Evolutionary conservation across 2,797 vertebrate genomes (phyloP).

Genomic region (Morus bassanus): DNA sequence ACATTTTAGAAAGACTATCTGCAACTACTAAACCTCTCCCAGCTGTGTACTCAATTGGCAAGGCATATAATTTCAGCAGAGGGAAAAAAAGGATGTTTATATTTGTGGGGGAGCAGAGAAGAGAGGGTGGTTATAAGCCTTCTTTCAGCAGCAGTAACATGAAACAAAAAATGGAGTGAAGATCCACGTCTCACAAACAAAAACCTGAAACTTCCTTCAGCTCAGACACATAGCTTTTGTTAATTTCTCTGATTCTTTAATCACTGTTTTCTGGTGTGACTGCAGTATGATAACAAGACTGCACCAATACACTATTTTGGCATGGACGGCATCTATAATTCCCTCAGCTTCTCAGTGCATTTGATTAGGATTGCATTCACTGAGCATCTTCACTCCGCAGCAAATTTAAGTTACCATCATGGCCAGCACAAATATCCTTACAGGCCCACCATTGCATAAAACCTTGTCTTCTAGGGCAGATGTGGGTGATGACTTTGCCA

Average conservation of each 20-base stretch:
- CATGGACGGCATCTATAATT: background rate
- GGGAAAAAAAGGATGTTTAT: background rate
- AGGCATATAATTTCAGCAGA: background rate
- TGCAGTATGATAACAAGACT: background rate
- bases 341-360: background rate
- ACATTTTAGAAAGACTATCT: background rate
- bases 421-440: background rate
- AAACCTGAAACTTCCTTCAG: background rate
- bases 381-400: background rate
- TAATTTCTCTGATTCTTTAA: constrained; percentile 18
- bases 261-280: background rate
- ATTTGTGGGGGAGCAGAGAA: background rate
- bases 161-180: background rate
- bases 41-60: background rate
- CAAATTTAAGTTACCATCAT: background rate
- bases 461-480: background rate
- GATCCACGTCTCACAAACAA: background rate
- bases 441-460: background rate
- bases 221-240: background rate
- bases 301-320: background rate
- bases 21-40: background rate
- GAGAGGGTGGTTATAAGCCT: background rate
- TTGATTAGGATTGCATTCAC: background rate
- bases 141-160: background rate
- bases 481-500: background rate